phyloP scores from a whole-genome alignment of 2,888 invertebrate genomes.

The Entomobrya proxima region DNA sequence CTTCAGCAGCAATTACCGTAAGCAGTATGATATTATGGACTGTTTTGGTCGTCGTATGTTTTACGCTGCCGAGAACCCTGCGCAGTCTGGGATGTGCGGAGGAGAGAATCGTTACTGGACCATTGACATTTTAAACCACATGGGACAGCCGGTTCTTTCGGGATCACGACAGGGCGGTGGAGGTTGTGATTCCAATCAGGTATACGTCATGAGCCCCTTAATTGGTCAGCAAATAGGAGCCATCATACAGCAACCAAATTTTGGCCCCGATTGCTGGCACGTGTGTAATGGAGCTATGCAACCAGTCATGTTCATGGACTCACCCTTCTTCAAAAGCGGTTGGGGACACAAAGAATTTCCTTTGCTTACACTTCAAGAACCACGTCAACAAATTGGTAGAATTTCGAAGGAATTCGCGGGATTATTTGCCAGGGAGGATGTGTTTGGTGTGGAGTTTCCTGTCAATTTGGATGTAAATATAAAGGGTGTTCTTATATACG shows the following conservation, averaged over 20 bases:
- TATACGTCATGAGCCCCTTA: not conserved
- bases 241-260: not conserved
- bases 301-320: not conserved
- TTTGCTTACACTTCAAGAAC: not conserved
- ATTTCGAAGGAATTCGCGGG: not conserved
- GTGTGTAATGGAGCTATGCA: not conserved
- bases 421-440: not conserved
- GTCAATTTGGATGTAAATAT: not conserved
- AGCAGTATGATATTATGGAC: constrained; percentile 7
- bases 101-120: not conserved
- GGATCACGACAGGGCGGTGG: not conserved
- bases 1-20: not conserved
- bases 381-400: not conserved
- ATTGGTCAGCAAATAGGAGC: not conserved
- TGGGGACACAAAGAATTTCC: not conserved
- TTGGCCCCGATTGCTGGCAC: not conserved
- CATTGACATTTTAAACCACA: not conserved
- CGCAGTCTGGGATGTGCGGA: not conserved
- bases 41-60: not conserved
- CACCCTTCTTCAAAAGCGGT: not conserved
- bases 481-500: constrained; percentile 22
- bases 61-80: not conserved
- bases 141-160: not conserved
- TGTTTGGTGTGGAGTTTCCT: constrained; percentile 5
- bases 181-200: not conserved